Evolutionary conservation across 2,888 invertebrate species (phyloP), one percentile per base, ranked within the genome.

Genomic region (Chalcosyrphus nemorum): DNA sequence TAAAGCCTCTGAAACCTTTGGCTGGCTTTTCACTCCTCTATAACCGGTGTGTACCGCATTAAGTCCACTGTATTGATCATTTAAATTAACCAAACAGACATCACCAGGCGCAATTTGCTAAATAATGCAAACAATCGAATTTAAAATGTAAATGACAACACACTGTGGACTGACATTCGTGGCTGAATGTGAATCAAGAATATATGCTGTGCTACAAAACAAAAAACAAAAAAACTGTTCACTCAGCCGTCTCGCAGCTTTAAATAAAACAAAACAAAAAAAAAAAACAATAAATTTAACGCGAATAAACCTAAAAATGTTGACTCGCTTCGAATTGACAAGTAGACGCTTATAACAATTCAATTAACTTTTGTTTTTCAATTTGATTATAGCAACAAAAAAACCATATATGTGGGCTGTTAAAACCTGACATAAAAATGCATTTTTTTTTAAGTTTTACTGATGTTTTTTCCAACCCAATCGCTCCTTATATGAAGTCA

Each of bases 141-240:
- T 74, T 74, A 74, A 74, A 74, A 74, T 74, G 74, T 63, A 74
- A 74, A 74, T 63, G 74, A 56, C 74, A 70, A 32, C 29, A 21
- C 21, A 29, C 65, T 35, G 38, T 41, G 52, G 41, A 54, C 54
- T 66, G 66, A 52, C 66, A 41, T 63, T 29, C 15, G 7, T 47
- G 32, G 32, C 13, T 35, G 47, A n/a, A 65, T 15, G 35, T n/a
- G 15, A 15, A 50, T 9, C 21, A 13, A 29, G 17, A n/a, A n/a
- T n/a, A n/a, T 9, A 61, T 9, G 24, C 13, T 9, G n/a, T 1
- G 7, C 29, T 6, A 29, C 29, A 4, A 29, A 27, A 15, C 45
- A 2, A n/a, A 13, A n/a, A n/a, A 50, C n/a, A 50, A 13, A 52
- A 52, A 52, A 45, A 45, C 2, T 17, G 35, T 27, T 41, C 24